Base-by-base conservation (phyloP, 1,140 invertebrate species). In the Saccostrea echinata region DNA sequence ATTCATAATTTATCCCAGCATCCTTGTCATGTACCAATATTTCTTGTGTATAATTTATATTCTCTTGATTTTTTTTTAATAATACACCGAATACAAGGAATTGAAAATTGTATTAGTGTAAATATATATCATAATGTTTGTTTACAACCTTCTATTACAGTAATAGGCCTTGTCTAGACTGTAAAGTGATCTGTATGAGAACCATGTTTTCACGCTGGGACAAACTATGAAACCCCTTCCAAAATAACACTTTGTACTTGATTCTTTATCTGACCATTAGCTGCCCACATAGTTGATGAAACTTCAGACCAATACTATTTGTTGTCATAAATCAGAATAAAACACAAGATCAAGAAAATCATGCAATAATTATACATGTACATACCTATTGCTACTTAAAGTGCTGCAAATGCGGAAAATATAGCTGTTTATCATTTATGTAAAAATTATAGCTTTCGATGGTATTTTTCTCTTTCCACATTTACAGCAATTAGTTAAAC, bases 1-100 rank as follows among this genome's bases (percentile, higher is more conserved):
- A 61, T 61, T 61, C 55, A 61, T 61, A 61, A 61, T 61, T 61
- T n/a, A 61, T 61, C 55, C 55, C 55, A 61, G 55, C 55, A 61
- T n/a, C 16, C 6, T 21, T 61, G n/a, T 43, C 43, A 43, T 43
- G 43, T 43, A 6, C 9, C 43, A 43, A 43, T 43, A 43, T 8
- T 43, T 43, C 43, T 43, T 43, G 43, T 8, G 43, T 43, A 43
- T 43, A 43, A 43, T 43, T 43, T 43, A 43, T 3, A 43, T 43
- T 43, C 43, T 43, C 4, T n/a, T n/a, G n/a, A n/a, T n/a, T n/a
- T n/a, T n/a, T n/a, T n/a, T n/a, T n/a, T 43, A 43, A 43, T 43
- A 43, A 43, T 43, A 43, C 6, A 43, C 43, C 9, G 43, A 43
- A 43, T 9, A 43, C 43, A 8, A 43, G 6, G 43, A 4, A 43